These are phyloP conservation scores for Holacanthella duospinosa DNA, from an alignment of 2,888 invertebrate species.

Conservation along the genomic window DNA sequence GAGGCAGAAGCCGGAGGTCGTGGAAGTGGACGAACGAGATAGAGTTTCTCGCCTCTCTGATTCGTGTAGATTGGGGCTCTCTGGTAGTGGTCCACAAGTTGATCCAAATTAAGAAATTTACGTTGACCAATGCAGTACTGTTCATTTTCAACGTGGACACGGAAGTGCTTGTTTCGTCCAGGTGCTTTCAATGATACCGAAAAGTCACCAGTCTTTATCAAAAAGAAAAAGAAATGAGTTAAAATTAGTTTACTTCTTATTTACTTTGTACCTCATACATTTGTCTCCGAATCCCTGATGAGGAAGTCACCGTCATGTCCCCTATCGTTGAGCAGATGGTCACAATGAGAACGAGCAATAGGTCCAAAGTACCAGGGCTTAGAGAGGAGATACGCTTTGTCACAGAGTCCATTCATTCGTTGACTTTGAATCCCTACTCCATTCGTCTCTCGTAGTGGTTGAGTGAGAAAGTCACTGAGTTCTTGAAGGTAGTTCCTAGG, in stretches of 20 bases:
- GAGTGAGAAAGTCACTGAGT: conserved; percentile 74
- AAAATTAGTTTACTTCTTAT: neutral
- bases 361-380: conserved; percentile 97
- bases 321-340: conserved; percentile 84
- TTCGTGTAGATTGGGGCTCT: conserved; percentile 97
- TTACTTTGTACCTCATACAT: conserved; percentile 58
- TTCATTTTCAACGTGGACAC: conserved; percentile 87
- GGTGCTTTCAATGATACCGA: conserved; percentile 96
- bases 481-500: conserved; percentile 88
- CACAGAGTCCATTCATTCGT: conserved; percentile 39
- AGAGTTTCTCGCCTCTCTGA: conserved; percentile 94
- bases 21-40: conserved; percentile 86
- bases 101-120: conserved; percentile 89
- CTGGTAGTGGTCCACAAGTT: conserved; percentile 96
- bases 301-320: conserved; percentile 98
- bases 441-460: conserved; percentile 54
- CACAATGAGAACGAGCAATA: conserved; percentile 91
- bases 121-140: conserved; percentile 96
- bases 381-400: conserved; percentile 60
- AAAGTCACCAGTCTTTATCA: conserved; percentile 84
- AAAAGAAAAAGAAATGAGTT: conserved; percentile 16
- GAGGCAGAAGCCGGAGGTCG: conserved; percentile 42
- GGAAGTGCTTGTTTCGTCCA: conserved; percentile 96
- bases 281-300: conserved; percentile 97
- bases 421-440: conserved; percentile 31